Evolutionary conservation across 2,888 invertebrate genomes (phyloP).

Genomic region (Nemoura dubitans): DNA sequence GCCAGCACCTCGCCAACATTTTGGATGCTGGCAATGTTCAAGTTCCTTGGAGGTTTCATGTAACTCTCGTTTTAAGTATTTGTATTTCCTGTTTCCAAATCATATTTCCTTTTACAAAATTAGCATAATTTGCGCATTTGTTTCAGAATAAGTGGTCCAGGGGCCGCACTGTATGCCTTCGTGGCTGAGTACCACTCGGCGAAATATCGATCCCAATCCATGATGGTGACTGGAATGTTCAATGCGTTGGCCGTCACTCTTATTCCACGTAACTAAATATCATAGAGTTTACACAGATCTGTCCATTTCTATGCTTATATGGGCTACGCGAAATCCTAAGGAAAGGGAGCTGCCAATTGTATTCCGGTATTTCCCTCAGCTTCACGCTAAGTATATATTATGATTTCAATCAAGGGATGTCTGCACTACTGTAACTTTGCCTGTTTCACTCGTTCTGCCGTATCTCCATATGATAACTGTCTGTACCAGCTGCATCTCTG

Average conservation of each 20-base stretch:
- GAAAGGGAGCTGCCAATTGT: too few relatives aligned
- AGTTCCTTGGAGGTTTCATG: slow-evolving; percentile 79
- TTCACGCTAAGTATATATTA: too few relatives aligned
- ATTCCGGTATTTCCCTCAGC: too few relatives aligned
- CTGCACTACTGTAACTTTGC: too few relatives aligned
- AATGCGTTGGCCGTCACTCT: slow-evolving; percentile 71
- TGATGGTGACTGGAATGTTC: slow-evolving; percentile 73
- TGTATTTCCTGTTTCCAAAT: not conserved
- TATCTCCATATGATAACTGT: too few relatives aligned
- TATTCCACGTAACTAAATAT: slow-evolving; percentile 55
- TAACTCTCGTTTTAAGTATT: slow-evolving; percentile 58
- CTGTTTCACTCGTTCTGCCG: too few relatives aligned
- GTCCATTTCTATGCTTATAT: too few relatives aligned
- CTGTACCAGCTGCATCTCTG: too few relatives aligned
- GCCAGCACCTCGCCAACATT: slow-evolving; percentile 74
- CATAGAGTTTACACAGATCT: too few relatives aligned
- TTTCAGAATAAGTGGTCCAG: slow-evolving; percentile 75
- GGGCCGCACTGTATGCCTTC: slow-evolving; percentile 76
- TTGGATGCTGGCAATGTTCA: slow-evolving; percentile 72
- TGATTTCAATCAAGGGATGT: too few relatives aligned
- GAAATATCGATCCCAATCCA: slow-evolving; percentile 70
- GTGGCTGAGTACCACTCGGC: slow-evolving; percentile 77
- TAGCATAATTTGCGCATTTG: slow-evolving; percentile 33
- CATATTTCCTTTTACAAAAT: not conserved
- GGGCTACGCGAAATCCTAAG: too few relatives aligned